phyloP scores from a whole-genome alignment of 2,888 invertebrate genomes.

The Apotomis betuletana region DNA sequence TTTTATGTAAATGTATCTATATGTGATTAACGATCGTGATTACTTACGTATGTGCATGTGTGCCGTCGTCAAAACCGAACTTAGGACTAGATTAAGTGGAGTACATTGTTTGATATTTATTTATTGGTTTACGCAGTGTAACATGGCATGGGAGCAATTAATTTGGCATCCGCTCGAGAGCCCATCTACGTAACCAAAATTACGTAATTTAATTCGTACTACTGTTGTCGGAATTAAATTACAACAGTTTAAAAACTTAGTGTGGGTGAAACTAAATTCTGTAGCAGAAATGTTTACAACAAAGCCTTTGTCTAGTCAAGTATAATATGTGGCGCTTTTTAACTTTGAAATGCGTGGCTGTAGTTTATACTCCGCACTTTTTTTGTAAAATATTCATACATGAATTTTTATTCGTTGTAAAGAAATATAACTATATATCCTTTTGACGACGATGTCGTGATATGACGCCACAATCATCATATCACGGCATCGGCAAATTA shows the following conservation, averaged over 20 bases:
- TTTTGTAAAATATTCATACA: not conserved
- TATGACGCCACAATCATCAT: no score
- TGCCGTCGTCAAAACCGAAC: no score
- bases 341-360: slow-evolving; percentile 15
- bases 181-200: slow-evolving; percentile 12
- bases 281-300: slow-evolving; percentile 16
- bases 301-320: slow-evolving; percentile 20
- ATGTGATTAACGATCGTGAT: no score
- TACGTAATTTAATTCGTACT: slow-evolving; percentile 31
- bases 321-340: slow-evolving; percentile 6
- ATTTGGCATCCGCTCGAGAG: slow-evolving; percentile 3
- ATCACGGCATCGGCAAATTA: no score
- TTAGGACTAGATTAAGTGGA: no score
- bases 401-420: no score
- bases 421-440: no score
- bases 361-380: not conserved
- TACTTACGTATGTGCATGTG: no score
- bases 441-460: no score
- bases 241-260: slow-evolving; percentile 27
- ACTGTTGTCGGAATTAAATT: slow-evolving; percentile 23
- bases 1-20: no score
- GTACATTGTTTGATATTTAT: no score
- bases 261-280: slow-evolving; percentile 24
- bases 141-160: slow-evolving; percentile 16
- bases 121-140: no score